Percentiles rank a stretch among this genome's conserved stretches.
phyloP scores from a whole-genome alignment of 2,888 invertebrate species.

The Cheiracanthium punctorium region DNA sequence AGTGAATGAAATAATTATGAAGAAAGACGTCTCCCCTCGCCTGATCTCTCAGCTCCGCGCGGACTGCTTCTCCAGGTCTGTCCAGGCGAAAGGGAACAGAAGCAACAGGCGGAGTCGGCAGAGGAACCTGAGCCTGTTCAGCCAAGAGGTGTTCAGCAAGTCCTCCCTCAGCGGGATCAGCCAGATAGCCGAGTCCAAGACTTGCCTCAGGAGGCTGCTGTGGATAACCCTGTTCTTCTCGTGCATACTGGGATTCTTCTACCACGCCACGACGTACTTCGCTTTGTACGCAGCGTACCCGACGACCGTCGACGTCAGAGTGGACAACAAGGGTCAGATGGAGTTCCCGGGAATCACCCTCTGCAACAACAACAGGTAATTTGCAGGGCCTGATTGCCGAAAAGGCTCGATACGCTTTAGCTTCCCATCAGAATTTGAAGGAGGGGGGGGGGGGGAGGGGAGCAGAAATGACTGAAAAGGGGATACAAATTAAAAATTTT shows the following conservation, averaged over 20 bases:
- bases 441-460: no score
- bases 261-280: conserved; percentile 65
- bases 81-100: no score
- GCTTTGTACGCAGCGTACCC: conserved; percentile 60
- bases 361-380: conserved; percentile 70
- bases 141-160: conserved; percentile 64
- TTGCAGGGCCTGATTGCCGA: no score
- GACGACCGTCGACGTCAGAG: conserved; percentile 62
- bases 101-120: no score
- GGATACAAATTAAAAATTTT: no score
- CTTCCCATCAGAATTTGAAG: no score
- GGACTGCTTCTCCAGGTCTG: no score
- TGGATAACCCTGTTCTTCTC: conserved; percentile 57
- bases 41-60: no score
- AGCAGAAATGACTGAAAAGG: no score
- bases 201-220: conserved; percentile 43
- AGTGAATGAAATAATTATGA: no score
- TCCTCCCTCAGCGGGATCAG: conserved; percentile 66
- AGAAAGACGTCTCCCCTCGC: no score
- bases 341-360: conserved; percentile 63
- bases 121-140: conserved; percentile 35
- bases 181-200: conserved; percentile 59
- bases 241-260: conserved; percentile 63
- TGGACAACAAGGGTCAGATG: conserved; percentile 62
- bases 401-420: no score